A percentile compares a stretch with the other conserved stretches of the same genome.
phyloP scores from a whole-genome alignment of 2,888 invertebrate genomes.

The Patella depressa region DNA sequence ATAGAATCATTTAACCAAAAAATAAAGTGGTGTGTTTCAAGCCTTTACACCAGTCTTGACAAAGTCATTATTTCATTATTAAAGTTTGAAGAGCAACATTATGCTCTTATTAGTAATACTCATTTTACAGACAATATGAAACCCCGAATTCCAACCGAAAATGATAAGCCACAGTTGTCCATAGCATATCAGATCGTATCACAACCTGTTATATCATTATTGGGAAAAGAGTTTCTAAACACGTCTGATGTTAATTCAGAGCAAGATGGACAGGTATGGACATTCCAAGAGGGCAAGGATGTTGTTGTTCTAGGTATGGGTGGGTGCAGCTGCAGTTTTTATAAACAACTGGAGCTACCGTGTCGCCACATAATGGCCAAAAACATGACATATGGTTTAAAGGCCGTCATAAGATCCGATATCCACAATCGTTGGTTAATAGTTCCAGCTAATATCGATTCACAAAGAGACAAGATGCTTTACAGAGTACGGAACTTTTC shows the following conservation, averaged over 20 bases:
- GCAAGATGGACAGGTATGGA: background rate
- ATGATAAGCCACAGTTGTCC: background rate
- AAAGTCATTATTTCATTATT: background rate
- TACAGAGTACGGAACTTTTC: too few species aligned
- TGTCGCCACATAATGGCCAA: background rate
- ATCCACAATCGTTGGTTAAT: background rate
- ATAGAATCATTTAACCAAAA: slow-evolving; percentile 8
- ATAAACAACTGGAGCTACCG: background rate
- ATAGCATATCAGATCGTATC: background rate
- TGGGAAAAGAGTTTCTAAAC: background rate
- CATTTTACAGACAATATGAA: background rate
- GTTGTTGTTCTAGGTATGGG: background rate
- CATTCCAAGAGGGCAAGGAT: background rate
- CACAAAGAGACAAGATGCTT: background rate
- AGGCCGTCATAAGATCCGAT: background rate
- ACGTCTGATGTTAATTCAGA: background rate
- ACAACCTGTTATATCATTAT: background rate
- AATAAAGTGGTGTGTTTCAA: background rate
- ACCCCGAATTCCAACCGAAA: background rate
- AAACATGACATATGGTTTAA: background rate
- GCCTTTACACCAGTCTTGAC: background rate
- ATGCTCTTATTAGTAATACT: background rate
- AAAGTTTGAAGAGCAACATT: slow-evolving; percentile 2
- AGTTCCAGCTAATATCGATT: background rate
- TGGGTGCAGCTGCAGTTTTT: slow-evolving; percentile 1